These are phyloP conservation scores for Malacosoma neustria DNA, from an alignment of 2,888 invertebrate species.

Conservation along the genomic window DNA sequence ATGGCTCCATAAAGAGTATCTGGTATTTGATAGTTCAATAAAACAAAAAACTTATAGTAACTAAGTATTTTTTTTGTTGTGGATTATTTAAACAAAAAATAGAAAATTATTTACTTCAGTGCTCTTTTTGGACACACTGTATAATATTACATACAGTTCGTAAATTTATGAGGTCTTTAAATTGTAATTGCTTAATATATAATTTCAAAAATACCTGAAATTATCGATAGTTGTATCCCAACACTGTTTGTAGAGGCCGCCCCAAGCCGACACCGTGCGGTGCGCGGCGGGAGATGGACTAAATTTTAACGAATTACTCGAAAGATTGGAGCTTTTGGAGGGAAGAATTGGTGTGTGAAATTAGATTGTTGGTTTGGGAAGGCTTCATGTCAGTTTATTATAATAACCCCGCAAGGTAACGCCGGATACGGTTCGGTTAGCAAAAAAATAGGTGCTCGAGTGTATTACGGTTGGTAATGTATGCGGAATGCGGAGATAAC, in stretches of 20 bases:
- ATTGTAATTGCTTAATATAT: no score
- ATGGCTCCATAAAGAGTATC: no score
- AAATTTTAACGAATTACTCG: slow-evolving; percentile 46
- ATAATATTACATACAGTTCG: no score
- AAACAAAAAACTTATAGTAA: no score
- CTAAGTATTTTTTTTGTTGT: no score
- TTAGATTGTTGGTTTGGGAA: slow-evolving; percentile 37
- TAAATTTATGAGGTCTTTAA: no score
- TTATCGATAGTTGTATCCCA: neutral
- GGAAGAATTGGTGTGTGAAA: slow-evolving; percentile 50
- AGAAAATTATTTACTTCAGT: no score
- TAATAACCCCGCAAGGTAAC: slow-evolving; percentile 9
- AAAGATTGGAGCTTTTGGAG: slow-evolving; percentile 37
- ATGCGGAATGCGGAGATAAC: neutral
- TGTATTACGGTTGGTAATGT: neutral
- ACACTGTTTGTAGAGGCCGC: neutral
- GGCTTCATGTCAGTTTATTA: slow-evolving; percentile 21
- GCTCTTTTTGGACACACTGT: no score
- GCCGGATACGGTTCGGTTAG: neutral
- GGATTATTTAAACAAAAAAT: no score
- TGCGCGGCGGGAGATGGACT: slow-evolving; percentile 15
- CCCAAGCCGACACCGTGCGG: slow-evolving; percentile 3
- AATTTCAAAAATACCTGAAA: no score
- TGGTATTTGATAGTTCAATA: no score
- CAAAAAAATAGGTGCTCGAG: neutral